phyloP scores from a whole-genome alignment of 2,888 invertebrate species.

The Mongoloraphidia duomilia region DNA sequence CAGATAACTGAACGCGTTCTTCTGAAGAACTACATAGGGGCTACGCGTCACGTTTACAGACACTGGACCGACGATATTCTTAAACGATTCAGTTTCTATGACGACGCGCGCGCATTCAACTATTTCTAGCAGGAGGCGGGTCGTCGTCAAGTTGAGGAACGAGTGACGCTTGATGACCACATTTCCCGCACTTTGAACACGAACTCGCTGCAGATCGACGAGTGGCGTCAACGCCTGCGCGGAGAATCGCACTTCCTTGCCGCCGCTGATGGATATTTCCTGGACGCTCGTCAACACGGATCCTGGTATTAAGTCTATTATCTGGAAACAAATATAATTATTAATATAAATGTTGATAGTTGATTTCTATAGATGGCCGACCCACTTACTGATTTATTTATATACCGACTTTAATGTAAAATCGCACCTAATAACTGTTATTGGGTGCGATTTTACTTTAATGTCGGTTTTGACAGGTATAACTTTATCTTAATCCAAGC shows the following conservation, averaged over 20 bases:
- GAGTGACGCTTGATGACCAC: slow-evolving; percentile 42
- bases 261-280: slow-evolving; percentile 42
- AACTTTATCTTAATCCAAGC: too few species aligned
- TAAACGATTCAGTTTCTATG: slow-evolving; percentile 48
- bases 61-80: slow-evolving; percentile 47
- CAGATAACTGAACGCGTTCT: slow-evolving; percentile 51
- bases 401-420: not conserved
- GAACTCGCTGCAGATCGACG: slow-evolving; percentile 37
- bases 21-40: slow-evolving; percentile 41
- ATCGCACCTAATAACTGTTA: not conserved
- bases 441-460: too few species aligned
- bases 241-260: slow-evolving; percentile 37
- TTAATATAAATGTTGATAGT: not conserved
- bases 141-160: slow-evolving; percentile 42
- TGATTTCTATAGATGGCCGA: not conserved
- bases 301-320: slow-evolving; percentile 32
- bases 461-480: too few species aligned
- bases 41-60: slow-evolving; percentile 44
- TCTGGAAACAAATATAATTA: slow-evolving; percentile 27
- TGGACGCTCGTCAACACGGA: slow-evolving; percentile 42
- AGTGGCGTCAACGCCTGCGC: slow-evolving; percentile 40
- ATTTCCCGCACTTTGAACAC: slow-evolving; percentile 35
- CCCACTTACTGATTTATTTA: not conserved
- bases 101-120: slow-evolving; percentile 41
- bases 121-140: slow-evolving; percentile 44